phyloP scores from a whole-genome alignment of 2,888 invertebrate species.

The Leptogaster cylindrica region DNA sequence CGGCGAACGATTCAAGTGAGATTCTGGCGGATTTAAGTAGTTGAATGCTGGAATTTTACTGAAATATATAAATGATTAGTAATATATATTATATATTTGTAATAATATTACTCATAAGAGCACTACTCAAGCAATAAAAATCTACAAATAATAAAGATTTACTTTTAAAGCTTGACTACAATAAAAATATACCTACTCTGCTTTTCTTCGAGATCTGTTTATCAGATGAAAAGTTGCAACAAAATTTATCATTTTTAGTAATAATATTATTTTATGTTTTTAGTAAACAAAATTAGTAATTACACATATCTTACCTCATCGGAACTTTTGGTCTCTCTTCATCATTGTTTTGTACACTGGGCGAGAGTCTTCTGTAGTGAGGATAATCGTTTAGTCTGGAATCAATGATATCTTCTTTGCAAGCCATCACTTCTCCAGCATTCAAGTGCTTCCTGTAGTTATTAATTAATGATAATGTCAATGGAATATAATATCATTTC shows the following conservation, averaged over 20 bases:
- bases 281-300: no score
- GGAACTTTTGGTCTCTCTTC: slow-evolving; percentile 10
- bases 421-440: slow-evolving; percentile 33
- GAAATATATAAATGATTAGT: no score
- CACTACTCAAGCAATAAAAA: not conserved
- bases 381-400: slow-evolving; percentile 37
- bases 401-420: slow-evolving; percentile 44
- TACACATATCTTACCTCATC: slow-evolving; percentile 11
- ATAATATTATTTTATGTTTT: no score
- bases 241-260: no score
- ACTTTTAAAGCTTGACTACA: no score
- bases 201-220: no score
- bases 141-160: no score
- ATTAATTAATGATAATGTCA: not conserved
- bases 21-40: slow-evolving; percentile 45
- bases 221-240: no score
- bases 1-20: slow-evolving; percentile 1
- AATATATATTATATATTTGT: no score
- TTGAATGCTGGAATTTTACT: slow-evolving; percentile 48
- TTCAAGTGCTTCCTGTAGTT: slow-evolving; percentile 35
- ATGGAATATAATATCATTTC: no score
- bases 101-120: no score
- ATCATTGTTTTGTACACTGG: not conserved
- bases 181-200: no score
- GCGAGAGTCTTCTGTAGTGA: slow-evolving; percentile 30